Percentiles rank a stretch among this genome's conserved stretches.
These are phyloP conservation scores for Patagioenas fasciata DNA, from an alignment of 2,113 vertebrate genomes.

Conservation along the genomic window DNA sequence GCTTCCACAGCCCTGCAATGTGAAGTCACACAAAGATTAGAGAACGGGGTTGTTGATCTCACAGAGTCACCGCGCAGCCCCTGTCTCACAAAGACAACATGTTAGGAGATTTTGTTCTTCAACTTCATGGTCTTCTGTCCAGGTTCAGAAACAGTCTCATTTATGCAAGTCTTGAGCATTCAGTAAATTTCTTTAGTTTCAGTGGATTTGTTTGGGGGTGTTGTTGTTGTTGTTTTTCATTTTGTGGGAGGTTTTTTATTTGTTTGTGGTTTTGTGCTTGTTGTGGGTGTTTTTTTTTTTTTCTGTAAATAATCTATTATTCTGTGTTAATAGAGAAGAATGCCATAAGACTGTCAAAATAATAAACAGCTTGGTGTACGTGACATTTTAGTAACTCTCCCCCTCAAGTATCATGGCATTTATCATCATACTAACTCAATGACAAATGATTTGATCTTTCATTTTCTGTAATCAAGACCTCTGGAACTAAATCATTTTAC, in stretches of 20 bases:
- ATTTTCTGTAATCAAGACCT: slow-evolving; percentile 28
- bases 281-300: no score
- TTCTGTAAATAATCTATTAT: neutral
- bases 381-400: neutral
- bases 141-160: neutral
- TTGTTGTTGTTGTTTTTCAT: no score
- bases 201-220: neutral
- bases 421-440: neutral
- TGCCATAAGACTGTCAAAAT: neutral
- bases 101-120: neutral
- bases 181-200: neutral
- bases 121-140: neutral
- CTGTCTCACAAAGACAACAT: neutral
- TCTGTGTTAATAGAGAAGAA: neutral
- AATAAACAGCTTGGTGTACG: neutral
- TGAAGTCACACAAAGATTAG: neutral
- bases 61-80: neutral
- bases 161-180: neutral
- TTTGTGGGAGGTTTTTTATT: no score
- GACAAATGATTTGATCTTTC: slow-evolving; percentile 8
- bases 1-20: neutral
- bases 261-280: no score
- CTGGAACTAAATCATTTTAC: neutral
- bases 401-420: neutral
- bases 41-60: neutral